phyloP scores from a whole-genome alignment of 2,113 vertebrate genomes.

The Peromyscus polionotus region DNA sequence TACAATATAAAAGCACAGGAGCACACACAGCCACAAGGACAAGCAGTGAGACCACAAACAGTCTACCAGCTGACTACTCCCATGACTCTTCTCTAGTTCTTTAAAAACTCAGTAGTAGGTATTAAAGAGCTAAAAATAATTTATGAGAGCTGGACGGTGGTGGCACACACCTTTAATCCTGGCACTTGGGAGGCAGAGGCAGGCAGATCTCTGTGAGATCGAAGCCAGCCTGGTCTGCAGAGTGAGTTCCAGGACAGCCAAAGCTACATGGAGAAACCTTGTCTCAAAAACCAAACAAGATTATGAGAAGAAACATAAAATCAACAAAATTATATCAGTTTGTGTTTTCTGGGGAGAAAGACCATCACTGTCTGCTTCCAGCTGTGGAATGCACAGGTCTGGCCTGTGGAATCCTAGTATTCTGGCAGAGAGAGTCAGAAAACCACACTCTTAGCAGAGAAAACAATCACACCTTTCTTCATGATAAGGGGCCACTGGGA shows the following conservation, averaged over 20 bases:
- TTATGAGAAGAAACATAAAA: slow-evolving; percentile 45
- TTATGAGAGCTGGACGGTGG: neutral
- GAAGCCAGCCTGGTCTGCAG: neutral
- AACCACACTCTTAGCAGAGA: slow-evolving; percentile 15
- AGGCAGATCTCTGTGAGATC: neutral
- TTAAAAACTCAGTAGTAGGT: slow-evolving; percentile 46
- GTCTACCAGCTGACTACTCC: slow-evolving; percentile 12
- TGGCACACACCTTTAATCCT: neutral
- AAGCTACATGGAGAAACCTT: neutral
- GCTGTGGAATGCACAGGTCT: slow-evolving; percentile 7
- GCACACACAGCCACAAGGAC: neutral
- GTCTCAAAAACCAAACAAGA: neutral
- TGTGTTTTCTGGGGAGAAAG: slow-evolving; percentile 52
- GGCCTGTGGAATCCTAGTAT: slow-evolving; percentile 29
- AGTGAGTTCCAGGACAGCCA: neutral
- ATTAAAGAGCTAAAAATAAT: slow-evolving; percentile 27
- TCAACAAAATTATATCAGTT: slow-evolving; percentile 34
- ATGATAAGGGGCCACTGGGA: neutral
- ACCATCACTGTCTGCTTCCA: slow-evolving; percentile 45
- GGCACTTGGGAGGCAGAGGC: neutral
- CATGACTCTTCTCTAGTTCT: neutral
- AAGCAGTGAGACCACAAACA: neutral
- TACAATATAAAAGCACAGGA: slow-evolving; percentile 9
- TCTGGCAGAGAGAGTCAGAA: slow-evolving; percentile 9
- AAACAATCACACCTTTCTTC: slow-evolving; percentile 41